These are phyloP conservation scores for Noturus placidus DNA, from an alignment of 2,113 vertebrate species.

Conservation along the genomic window DNA sequence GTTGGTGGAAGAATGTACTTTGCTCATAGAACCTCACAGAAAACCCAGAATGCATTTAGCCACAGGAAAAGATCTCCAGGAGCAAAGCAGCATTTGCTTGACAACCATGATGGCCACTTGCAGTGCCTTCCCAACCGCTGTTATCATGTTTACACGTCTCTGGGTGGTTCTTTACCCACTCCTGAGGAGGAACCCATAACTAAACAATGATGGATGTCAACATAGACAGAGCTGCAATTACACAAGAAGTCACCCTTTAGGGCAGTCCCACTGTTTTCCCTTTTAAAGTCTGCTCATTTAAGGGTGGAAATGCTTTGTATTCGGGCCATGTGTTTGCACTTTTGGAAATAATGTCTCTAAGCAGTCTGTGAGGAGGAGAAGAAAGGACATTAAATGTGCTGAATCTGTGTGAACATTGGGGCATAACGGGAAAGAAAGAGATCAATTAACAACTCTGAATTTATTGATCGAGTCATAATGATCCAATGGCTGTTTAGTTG, in stretches of 20 bases:
- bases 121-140: slow-evolving; percentile 5
- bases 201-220: slow-evolving; percentile 49
- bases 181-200: slow-evolving; percentile 31
- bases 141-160: slow-evolving; percentile 47
- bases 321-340: slow-evolving; percentile 30
- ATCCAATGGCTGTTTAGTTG: neutral
- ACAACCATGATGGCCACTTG: slow-evolving; percentile 38
- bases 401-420: slow-evolving; percentile 4
- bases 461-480: neutral
- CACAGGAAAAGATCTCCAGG: slow-evolving; percentile 21
- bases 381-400: slow-evolving; percentile 21
- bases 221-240: slow-evolving; percentile 44
- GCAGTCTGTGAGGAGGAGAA: neutral
- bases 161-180: slow-evolving; percentile 36
- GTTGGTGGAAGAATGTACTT: slow-evolving; percentile 25
- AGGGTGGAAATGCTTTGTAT: slow-evolving; percentile 19
- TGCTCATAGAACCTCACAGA: neutral
- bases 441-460: neutral
- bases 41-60: slow-evolving; percentile 31
- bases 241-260: slow-evolving; percentile 39
- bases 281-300: slow-evolving; percentile 33
- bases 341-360: slow-evolving; percentile 31
- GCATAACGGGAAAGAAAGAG: neutral
- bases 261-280: slow-evolving; percentile 3
- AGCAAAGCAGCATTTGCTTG: slow-evolving; percentile 21